Conservation (phyloP, 2,797 vertebrate species). For the Sebastes wilsoni region DNA sequence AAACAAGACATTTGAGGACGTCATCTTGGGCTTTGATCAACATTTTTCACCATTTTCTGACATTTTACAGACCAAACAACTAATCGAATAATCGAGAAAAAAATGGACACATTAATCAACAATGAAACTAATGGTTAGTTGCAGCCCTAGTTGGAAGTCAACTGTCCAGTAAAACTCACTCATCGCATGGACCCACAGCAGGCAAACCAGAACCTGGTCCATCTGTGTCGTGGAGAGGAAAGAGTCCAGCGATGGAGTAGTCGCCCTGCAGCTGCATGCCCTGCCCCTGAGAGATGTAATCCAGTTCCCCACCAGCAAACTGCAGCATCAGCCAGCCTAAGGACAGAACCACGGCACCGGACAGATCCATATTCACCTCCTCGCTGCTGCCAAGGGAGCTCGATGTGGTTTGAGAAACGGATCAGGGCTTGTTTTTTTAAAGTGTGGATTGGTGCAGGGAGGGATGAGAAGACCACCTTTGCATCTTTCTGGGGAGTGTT, state of each 20-base stretch:
- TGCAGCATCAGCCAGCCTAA: slow-evolving; percentile 49
- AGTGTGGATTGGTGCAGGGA: neutral
- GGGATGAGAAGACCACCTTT: slow-evolving; percentile 46
- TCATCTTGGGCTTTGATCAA: too few relatives aligned
- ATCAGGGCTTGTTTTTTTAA: slow-evolving; percentile 27
- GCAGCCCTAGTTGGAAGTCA: neutral
- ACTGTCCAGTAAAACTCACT: slow-evolving; percentile 61
- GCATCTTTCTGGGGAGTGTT: slow-evolving; percentile 52
- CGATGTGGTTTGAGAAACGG: neutral
- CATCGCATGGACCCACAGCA: slow-evolving; percentile 67
- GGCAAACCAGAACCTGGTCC: slow-evolving; percentile 39
- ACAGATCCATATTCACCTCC: slow-evolving; percentile 12
- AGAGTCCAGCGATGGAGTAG: slow-evolving; percentile 83
- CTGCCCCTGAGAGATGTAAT: slow-evolving; percentile 43
- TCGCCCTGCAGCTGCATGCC: slow-evolving; percentile 80
- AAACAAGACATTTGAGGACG: too few relatives aligned
- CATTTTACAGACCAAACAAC: too few relatives aligned
- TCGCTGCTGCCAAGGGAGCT: neutral
- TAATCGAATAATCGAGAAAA: too few relatives aligned
- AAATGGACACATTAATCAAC: too few relatives aligned
- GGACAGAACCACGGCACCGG: slow-evolving; percentile 34
- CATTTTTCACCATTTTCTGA: too few relatives aligned
- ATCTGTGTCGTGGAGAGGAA: slow-evolving; percentile 78
- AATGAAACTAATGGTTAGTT: too few relatives aligned
- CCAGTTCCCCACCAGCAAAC: slow-evolving; percentile 34